Percentiles rank a stretch among this genome's conserved stretches.
Conservation (phyloP, 2,888 invertebrate species). For the Branchellion lobata region DNA sequence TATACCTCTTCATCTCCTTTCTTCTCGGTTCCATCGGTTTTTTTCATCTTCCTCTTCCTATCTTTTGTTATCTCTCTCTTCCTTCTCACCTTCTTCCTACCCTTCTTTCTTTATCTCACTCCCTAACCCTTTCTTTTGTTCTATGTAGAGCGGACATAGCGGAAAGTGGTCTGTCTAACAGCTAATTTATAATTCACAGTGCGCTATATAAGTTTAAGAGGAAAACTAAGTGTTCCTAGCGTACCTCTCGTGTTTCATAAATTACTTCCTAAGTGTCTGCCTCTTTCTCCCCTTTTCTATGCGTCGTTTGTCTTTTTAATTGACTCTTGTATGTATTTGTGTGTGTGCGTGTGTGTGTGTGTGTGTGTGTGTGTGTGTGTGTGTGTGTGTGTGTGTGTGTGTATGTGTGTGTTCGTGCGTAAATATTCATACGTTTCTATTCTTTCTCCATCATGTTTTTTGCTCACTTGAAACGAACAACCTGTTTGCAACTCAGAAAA, state of each 20-base stretch:
- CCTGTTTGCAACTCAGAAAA: too few relatives aligned
- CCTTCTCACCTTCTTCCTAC: too few relatives aligned
- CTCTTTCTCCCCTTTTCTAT: background rate
- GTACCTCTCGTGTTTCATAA: background rate
- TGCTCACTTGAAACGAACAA: too few relatives aligned
- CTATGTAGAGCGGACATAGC: background rate
- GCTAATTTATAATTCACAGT: background rate
- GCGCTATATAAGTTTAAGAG: background rate
- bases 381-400: background rate
- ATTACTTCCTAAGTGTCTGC: background rate
- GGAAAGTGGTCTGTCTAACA: slow-evolving; percentile 6
- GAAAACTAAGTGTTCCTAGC: background rate
- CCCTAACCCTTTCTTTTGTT: background rate
- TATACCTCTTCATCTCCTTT: too few relatives aligned
- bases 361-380: background rate
- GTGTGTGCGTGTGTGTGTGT: background rate
- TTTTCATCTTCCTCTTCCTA: too few relatives aligned
- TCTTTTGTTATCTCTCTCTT: too few relatives aligned
- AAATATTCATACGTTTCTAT: too few relatives aligned
- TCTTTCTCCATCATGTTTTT: too few relatives aligned
- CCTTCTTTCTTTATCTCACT: too few relatives aligned
- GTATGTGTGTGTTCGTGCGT: background rate
- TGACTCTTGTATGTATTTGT: background rate
- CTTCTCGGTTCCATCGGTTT: too few relatives aligned
- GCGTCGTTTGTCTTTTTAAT: too few relatives aligned